phyloP scores from a whole-genome alignment of 2,113 vertebrate species.

The Lagopus muta region DNA sequence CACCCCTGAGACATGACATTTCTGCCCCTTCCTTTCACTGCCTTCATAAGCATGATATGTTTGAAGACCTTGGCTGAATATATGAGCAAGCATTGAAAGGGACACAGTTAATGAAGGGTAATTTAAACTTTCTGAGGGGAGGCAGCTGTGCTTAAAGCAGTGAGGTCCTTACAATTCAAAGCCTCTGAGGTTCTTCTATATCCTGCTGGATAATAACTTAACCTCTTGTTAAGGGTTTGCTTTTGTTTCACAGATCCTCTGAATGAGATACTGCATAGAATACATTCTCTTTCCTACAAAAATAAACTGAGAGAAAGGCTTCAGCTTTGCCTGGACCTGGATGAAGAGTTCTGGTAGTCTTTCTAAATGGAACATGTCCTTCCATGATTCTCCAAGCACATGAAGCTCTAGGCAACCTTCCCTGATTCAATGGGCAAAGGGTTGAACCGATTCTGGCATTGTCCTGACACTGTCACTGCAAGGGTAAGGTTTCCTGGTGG shows the following conservation, averaged over 20 bases:
- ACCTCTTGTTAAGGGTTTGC: not conserved
- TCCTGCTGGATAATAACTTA: not conserved
- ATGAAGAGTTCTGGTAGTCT: not conserved
- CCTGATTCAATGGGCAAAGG: slow-evolving; percentile 33
- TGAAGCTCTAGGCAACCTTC: not conserved
- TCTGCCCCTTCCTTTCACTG: not conserved
- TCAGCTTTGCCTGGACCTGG: slow-evolving; percentile 44
- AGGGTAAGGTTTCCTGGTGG: not conserved
- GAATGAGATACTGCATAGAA: not conserved
- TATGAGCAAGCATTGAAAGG: not conserved
- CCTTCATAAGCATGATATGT: not conserved
- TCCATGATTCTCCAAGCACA: not conserved
- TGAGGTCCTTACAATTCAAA: not conserved
- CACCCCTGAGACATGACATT: not conserved
- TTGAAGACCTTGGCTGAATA: not conserved
- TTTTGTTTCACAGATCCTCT: not conserved
- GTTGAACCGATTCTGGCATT: slow-evolving; percentile 38
- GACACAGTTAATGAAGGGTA: not conserved
- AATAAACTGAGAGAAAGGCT: not conserved
- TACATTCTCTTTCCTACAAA: not conserved
- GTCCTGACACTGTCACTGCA: not conserved
- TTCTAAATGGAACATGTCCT: not conserved
- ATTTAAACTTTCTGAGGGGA: not conserved
- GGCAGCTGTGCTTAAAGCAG: not conserved
- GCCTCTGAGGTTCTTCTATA: not conserved